A percentile compares a stretch with the other conserved stretches of the same genome.
phyloP scores from a whole-genome alignment of 1,140 invertebrate genomes.

The Pararge aegeria region DNA sequence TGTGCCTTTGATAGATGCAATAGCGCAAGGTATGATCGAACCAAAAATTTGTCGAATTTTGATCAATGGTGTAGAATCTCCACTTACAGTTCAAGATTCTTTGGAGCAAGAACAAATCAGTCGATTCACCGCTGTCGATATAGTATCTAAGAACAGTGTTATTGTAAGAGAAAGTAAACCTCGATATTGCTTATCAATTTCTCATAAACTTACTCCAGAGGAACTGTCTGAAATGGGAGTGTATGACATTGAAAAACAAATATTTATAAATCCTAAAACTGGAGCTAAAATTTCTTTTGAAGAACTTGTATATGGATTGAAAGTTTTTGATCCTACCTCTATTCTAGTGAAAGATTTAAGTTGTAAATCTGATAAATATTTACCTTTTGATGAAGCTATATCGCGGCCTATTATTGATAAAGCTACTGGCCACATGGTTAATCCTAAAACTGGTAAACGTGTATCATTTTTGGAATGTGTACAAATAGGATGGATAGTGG shows the following conservation, averaged over 20 bases:
- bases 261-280: constrained; percentile 90
- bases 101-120: constrained; percentile 84
- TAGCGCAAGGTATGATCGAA: constrained; percentile 86
- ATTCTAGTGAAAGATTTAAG: constrained; percentile 90
- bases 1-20: constrained; percentile 85
- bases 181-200: constrained; percentile 65
- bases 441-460: constrained; percentile 89
- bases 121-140: constrained; percentile 84
- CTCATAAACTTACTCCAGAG: constrained; percentile 82
- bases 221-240: constrained; percentile 85
- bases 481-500: constrained; percentile 85
- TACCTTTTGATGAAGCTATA: constrained; percentile 88
- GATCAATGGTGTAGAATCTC: constrained; percentile 79
- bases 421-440: constrained; percentile 89
- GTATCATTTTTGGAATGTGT: constrained; percentile 93
- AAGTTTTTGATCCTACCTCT: constrained; percentile 86
- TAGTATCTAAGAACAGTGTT: constrained; percentile 71
- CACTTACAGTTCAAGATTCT: constrained; percentile 82
- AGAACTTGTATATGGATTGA: constrained; percentile 87
- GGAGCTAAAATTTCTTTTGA: constrained; percentile 87
- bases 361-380: constrained; percentile 83
- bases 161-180: constrained; percentile 61
- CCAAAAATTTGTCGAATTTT: constrained; percentile 85
- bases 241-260: constrained; percentile 86
- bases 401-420: constrained; percentile 87